Evolutionary conservation across 1,140 invertebrate genomes (phyloP).

Genomic region (Acromyrmex echinatior): DNA sequence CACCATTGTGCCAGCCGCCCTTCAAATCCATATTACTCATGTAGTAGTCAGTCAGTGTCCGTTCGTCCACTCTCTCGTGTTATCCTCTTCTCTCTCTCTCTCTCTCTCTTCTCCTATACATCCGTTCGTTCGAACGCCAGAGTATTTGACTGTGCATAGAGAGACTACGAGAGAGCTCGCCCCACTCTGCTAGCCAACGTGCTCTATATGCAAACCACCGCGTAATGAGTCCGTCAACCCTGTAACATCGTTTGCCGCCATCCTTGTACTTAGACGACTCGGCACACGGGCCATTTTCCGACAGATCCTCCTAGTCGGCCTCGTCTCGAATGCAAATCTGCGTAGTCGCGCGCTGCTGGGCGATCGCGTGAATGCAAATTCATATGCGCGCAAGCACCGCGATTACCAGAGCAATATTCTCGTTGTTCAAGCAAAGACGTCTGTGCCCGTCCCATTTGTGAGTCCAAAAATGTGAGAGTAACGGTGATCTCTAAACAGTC

Average conservation of each 20-base stretch:
- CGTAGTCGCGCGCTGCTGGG: slow-evolving; percentile 40
- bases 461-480: slow-evolving; percentile 22
- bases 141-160: slow-evolving; percentile 74
- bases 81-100: slow-evolving; percentile 22
- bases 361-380: slow-evolving; percentile 75
- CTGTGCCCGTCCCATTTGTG: background rate
- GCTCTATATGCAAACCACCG: slow-evolving; percentile 85
- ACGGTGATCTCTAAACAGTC: slow-evolving; percentile 4
- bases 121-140: slow-evolving; percentile 68
- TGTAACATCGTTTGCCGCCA: slow-evolving; percentile 85
- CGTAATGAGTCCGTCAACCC: slow-evolving; percentile 87
- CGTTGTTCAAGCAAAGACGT: slow-evolving; percentile 7
- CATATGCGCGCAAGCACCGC: slow-evolving; percentile 38
- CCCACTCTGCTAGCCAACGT: slow-evolving; percentile 59
- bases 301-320: slow-evolving; percentile 76
- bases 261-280: slow-evolving; percentile 85
- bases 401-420: slow-evolving; percentile 67
- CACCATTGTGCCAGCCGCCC: slow-evolving; percentile 84
- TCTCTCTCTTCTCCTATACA: slow-evolving; percentile 28
- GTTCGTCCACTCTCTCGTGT: slow-evolving; percentile 78
- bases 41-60: slow-evolving; percentile 85
- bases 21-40: slow-evolving; percentile 85
- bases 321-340: slow-evolving; percentile 83
- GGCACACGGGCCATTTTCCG: slow-evolving; percentile 82
- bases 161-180: slow-evolving; percentile 55